Base-by-base conservation (phyloP, 2,797 vertebrate species). In the Propithecus perrieri region DNA sequence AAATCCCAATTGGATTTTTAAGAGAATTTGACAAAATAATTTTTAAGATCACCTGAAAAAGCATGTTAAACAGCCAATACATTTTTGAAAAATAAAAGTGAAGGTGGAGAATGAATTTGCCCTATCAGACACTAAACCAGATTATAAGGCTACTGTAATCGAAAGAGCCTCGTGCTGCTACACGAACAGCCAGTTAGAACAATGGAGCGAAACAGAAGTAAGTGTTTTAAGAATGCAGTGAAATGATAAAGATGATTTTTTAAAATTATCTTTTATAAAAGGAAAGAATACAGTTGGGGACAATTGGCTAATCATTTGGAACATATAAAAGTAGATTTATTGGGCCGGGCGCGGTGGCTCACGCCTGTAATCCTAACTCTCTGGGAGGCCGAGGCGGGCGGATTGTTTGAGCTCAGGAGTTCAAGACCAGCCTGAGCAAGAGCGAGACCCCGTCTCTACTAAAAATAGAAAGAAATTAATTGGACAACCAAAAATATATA, bases 281-380 rank as follows among this genome's bases (percentile, higher is more conserved):
- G 41, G 3, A 74, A 74, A 46, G 14, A 57, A 93, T 48, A 35
- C 50, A 46, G 20, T 5, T 95, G 67, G 46, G n/a, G 24, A 83
- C 48, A 89, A 88, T 1, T 93, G 5, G 41, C 63, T 86, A 38
- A 71, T 83, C 57, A 84, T 61, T 55, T 87, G 35, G 30, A 71
- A 96, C 89, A 91, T 61, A 57, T 81, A 91, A 94, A 91, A 95
- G 33, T 65, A 65, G 63, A 65, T n/a, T 65, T 65, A n/a, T n/a
- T 65, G 63, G 63, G 38, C 38, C 38, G 38, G 38, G 38, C 38
- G 38, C 38, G 38, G 38, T 38, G 38, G 38, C 38, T 38, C 38
- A 38, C 38, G 3, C 38, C 38, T 38, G 38, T 38, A 38, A 38
- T 38, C 38, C 38, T 38, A 38, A 3, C 38, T 38, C 38, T 38